These are phyloP conservation scores for Brachionus rotundiformis DNA, from an alignment of 1,140 invertebrate genomes.

Conservation along the genomic window DNA sequence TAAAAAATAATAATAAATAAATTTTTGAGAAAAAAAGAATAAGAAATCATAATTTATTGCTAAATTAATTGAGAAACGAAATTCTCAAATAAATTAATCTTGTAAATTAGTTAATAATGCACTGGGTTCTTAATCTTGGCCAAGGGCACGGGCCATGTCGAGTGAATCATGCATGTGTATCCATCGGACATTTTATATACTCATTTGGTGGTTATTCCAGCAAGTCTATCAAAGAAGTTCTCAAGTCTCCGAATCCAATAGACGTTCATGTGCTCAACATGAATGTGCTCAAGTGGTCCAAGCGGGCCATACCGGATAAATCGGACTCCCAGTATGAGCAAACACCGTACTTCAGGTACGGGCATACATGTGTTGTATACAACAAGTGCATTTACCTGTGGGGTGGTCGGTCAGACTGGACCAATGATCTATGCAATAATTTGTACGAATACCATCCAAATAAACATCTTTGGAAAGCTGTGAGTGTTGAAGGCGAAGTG, in stretches of 20 bases:
- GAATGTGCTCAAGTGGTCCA: constrained; percentile 53
- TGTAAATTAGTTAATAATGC: background rate
- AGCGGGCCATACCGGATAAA: constrained; percentile 49
- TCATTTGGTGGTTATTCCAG: constrained; percentile 84
- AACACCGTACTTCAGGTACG: constrained; percentile 71
- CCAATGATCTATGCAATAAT: constrained; percentile 72
- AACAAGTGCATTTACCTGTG: constrained; percentile 78
- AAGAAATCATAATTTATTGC: background rate
- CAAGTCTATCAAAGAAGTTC: constrained; percentile 71
- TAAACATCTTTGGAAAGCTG: constrained; percentile 71
- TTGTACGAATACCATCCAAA: constrained; percentile 78
- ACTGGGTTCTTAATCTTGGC: constrained; percentile 43
- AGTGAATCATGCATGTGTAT: constrained; percentile 86
- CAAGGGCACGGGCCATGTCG: constrained; percentile 69
- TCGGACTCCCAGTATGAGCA: constrained; percentile 1
- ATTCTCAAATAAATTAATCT: background rate
- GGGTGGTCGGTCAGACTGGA: constrained; percentile 82
- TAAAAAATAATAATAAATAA: background rate
- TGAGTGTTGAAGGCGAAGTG: constrained; percentile 69
- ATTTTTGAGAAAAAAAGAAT: background rate
- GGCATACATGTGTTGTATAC: constrained; percentile 81
- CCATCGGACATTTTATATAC: constrained; percentile 77
- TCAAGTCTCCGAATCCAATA: constrained; percentile 72
- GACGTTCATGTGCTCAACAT: constrained; percentile 85
- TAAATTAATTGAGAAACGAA: background rate